Conservation (phyloP, 2,888 invertebrate genomes). For the Chrysolina haemoptera region DNA sequence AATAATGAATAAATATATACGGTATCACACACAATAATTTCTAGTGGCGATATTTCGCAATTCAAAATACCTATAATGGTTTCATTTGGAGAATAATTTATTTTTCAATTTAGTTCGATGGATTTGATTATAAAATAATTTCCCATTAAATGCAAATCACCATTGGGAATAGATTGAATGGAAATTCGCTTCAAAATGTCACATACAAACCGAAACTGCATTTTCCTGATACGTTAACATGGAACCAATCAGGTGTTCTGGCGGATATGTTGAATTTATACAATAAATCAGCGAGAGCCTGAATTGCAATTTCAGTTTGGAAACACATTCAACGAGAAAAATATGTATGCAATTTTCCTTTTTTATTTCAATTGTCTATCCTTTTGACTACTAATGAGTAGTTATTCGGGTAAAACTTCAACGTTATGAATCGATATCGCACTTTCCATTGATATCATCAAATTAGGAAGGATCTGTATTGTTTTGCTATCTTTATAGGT, state of each 20-base stretch:
- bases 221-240: not conserved
- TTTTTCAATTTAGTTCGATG: not conserved
- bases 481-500: too few species aligned
- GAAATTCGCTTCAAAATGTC: slow-evolving; percentile 7
- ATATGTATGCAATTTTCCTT: not conserved
- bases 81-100: not conserved
- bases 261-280: not conserved
- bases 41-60: not conserved
- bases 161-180: not conserved
- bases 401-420: too few species aligned
- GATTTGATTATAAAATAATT: not conserved
- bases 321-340: not conserved
- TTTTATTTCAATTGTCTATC: not conserved
- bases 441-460: too few species aligned
- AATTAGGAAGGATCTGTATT: too few species aligned
- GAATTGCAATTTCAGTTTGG: not conserved
- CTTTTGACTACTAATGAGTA: too few species aligned
- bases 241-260: not conserved
- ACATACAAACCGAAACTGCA: not conserved
- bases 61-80: not conserved
- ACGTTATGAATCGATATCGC: too few species aligned
- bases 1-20: not conserved
- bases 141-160: not conserved
- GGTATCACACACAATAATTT: not conserved
- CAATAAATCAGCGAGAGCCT: not conserved